Evolutionary conservation across 37 sponge, comb jelly and placozoan genomes (phyloP).

Genomic region (Bolinopsis microptera): DNA sequence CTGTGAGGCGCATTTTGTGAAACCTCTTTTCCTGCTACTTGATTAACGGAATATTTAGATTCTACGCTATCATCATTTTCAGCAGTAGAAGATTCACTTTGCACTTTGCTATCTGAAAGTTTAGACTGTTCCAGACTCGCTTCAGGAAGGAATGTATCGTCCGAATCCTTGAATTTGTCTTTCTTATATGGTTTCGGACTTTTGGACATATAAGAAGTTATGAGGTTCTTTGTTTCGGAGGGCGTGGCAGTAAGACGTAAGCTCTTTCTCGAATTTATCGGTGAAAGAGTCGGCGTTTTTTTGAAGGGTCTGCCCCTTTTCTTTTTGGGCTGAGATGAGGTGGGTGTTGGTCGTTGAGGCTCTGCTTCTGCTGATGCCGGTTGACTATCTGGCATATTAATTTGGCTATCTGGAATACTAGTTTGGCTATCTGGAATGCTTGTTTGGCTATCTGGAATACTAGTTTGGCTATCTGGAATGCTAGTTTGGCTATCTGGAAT

Average conservation of each 20-base stretch:
- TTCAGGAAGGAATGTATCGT: background rate
- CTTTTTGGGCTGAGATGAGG: background rate
- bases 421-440: background rate
- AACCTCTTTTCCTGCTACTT: background rate
- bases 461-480: background rate
- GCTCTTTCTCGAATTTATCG: background rate
- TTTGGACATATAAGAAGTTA: slow-evolving; percentile 4
- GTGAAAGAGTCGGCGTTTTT: background rate
- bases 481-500: background rate
- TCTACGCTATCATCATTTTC: no score
- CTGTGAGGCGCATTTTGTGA: background rate
- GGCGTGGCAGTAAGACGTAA: background rate
- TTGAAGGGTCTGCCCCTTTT: background rate
- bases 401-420: background rate
- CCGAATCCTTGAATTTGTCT: background rate
- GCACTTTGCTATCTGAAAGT: background rate
- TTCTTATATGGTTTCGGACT: background rate
- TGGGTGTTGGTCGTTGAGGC: no score
- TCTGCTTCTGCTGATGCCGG: background rate
- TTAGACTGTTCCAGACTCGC: background rate
- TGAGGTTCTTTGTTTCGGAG: background rate
- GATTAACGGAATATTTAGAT: background rate
- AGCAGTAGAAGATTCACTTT: background rate
- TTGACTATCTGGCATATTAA: slow-evolving; percentile 12
- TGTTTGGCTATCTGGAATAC: background rate